These are phyloP conservation scores for Colius striatus DNA, from an alignment of 2,113 vertebrate species.

Conservation along the genomic window DNA sequence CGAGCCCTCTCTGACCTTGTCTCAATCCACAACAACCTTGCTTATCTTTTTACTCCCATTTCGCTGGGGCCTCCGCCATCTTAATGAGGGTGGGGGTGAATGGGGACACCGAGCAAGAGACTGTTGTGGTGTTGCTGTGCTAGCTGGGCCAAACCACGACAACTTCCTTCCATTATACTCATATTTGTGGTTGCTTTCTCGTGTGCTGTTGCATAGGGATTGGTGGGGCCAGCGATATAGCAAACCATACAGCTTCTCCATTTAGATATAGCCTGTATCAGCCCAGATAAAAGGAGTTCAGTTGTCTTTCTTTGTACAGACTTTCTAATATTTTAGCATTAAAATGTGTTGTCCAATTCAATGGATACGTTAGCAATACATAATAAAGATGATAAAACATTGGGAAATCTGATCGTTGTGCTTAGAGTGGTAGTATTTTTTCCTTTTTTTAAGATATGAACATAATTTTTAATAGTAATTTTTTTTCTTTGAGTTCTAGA, in stretches of 20 bases:
- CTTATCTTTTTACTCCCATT: too few species aligned
- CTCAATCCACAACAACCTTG: too few species aligned
- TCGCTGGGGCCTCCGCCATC: too few species aligned
- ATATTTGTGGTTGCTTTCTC: background rate
- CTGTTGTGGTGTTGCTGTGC: too few species aligned
- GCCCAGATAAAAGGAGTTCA: background rate
- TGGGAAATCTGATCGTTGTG: background rate
- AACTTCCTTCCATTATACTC: background rate
- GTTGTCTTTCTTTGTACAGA: background rate
- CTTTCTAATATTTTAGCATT: background rate
- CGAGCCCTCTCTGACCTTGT: too few species aligned
- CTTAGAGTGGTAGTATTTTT: background rate
- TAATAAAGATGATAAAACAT: background rate
- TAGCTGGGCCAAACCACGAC: too few species aligned
- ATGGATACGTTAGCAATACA: background rate
- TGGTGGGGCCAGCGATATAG: rapidly evolving
- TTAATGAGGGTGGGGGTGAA: too few species aligned
- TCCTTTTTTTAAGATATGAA: background rate
- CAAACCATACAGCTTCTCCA: background rate
- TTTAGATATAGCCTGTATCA: background rate
- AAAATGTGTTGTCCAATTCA: background rate
- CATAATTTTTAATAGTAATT: background rate
- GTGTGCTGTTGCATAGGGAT: background rate
- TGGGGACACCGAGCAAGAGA: too few species aligned
- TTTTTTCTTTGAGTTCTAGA: background rate